Conservation (phyloP, 92 coral and sea anemone genomes). For the Parazoanthus darwini region DNA sequence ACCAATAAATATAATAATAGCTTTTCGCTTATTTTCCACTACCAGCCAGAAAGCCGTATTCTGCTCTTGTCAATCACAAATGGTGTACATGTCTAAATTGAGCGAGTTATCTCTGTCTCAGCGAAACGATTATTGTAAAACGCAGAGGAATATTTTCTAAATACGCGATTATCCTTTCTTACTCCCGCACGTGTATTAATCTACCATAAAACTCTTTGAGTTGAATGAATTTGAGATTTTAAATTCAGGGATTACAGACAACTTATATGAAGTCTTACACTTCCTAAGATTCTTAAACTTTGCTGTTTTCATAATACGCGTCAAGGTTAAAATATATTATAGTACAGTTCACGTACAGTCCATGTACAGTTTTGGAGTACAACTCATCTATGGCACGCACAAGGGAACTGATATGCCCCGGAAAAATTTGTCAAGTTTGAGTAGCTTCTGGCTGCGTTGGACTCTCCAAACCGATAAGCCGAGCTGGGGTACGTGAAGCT, state of each 20-base stretch:
- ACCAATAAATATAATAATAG: constrained; percentile 1
- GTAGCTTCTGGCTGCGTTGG: constrained; percentile 7
- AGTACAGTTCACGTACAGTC: not conserved
- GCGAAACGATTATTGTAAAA: not conserved
- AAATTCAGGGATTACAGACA: not conserved
- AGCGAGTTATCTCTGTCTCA: not conserved
- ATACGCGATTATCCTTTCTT: not conserved
- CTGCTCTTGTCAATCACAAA: not conserved
- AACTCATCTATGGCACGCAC: constrained; percentile 74
- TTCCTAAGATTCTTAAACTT: not conserved
- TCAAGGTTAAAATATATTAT: not conserved
- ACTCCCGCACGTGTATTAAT: not conserved
- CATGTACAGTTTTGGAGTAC: not conserved
- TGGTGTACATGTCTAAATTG: not conserved
- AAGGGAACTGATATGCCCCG: constrained; percentile 59
- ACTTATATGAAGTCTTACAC: too few species aligned
- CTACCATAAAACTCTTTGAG: not conserved
- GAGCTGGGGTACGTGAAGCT: constrained; percentile 29
- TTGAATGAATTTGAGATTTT: not conserved
- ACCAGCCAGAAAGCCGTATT: not conserved
- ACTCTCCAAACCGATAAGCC: constrained; percentile 30
- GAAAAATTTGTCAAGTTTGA: constrained; percentile 20
- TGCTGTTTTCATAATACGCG: not conserved
- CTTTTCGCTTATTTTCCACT: not conserved
- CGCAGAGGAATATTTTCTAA: constrained; percentile 4